These are phyloP conservation scores for Aplodontia rufa DNA, from an alignment of 2,113 vertebrate genomes.

Conservation along the genomic window DNA sequence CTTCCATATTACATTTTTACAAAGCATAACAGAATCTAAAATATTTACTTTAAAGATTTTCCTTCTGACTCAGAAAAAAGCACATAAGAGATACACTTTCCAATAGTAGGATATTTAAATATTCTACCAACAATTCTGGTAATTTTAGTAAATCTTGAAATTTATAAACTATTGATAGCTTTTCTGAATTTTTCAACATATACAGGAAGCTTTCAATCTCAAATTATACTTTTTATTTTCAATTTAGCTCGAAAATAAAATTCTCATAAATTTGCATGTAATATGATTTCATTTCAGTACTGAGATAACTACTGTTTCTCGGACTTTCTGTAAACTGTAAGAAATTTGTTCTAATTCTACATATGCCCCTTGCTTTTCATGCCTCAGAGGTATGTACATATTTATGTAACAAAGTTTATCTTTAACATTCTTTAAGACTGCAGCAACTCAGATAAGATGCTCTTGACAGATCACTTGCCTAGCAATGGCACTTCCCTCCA, in stretches of 20 bases:
- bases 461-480: neutral
- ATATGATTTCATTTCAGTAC: constrained; percentile 2
- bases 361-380: neutral
- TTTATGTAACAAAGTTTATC: neutral
- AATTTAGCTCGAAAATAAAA: neutral
- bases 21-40: neutral
- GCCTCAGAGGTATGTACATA: neutral
- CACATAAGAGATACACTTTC: neutral
- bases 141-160: constrained; percentile 20
- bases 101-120: neutral
- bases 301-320: too few relatives aligned
- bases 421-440: neutral
- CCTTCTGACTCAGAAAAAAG: neutral
- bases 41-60: neutral
- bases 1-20: neutral
- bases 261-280: neutral
- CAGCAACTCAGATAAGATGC: neutral
- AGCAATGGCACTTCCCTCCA: rapidly evolving
- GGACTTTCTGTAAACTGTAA: neutral
- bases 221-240: neutral
- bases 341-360: neutral
- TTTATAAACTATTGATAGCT: neutral
- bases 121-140: neutral
- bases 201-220: neutral
- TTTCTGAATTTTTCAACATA: constrained; percentile 9